Evolutionary conservation across 2,113 vertebrate genomes (phyloP), one percentile per base, ranked within the genome.

Genomic region (Crotalus helleri): DNA sequence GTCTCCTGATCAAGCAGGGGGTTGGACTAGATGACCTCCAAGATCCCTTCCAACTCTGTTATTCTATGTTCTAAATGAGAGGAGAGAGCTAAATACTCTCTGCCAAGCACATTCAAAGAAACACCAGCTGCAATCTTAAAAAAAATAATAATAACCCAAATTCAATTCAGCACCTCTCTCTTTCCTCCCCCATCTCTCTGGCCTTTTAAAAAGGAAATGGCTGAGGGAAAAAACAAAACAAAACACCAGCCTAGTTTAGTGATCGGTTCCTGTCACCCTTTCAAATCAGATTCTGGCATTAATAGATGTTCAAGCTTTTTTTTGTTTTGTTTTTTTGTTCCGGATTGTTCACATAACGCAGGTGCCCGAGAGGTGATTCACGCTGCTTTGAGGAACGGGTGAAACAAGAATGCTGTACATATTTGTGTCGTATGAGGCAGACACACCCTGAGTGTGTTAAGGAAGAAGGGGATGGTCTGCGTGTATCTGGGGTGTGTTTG

Each of bases 351-450:
- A 86, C 93, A 86, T 74, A 59, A 24, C 53, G 5, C 10, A 13
- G 21, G 29, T 89, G 90, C 91, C 88, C 17, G 11, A 44, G n/a
- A 46, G 26, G 8, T 92, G 91, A 94, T 55, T 94, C 93, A 94
- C 39, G 4, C 10, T 0, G 6, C 58, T 57, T 69, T 49, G n/a
- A 92, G 57, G 88, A 58, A 64, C 33, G 93, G 91, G 91, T 69
- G 91, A 86, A 85, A 87, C 17, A 4, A 55, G 74, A 87, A 94
- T 94, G 46, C 88, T 39, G 49, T 1, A 1, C 91, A 87, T 57
- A n/a, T 74, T 58, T 85, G 64, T 39, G 61, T 59, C 44, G 3
- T 8, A 21, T 29, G 21, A 26, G 24, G 44, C 85, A 19, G 87
- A 33, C 85, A 92, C 87, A 90, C 87, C 69, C 74, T 46, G 29